Conservation (phyloP, 2,113 vertebrate species). For the sheep (Ovis aries) region ARS-UI_Ramb_v3.0 NC_056057.1:120985501-120986000, state of each 20-base stretch:
- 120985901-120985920: neutral
- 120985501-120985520: neutral
- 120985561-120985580: neutral
- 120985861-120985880: neutral
- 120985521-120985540: neutral
- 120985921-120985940: neutral
- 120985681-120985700: conserved; percentile 75
- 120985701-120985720: conserved; percentile 85
- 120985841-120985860: conserved; percentile 10
- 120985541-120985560: neutral
- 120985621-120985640: conserved; percentile 74
- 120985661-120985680: conserved; percentile 75
- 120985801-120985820: conserved; percentile 85
- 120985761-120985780: conserved; percentile 87
- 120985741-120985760: conserved; percentile 86
- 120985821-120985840: conserved; percentile 82
- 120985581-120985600: neutral
- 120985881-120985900: neutral
- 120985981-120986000: neutral
- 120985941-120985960: neutral
- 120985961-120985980: neutral
- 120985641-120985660: conserved; percentile 77
- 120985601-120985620: neutral
- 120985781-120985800: conserved; percentile 90
- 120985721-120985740: conserved; percentile 79